Conservation (phyloP, 2,888 invertebrate species). For the Acheta domesticus region DNA sequence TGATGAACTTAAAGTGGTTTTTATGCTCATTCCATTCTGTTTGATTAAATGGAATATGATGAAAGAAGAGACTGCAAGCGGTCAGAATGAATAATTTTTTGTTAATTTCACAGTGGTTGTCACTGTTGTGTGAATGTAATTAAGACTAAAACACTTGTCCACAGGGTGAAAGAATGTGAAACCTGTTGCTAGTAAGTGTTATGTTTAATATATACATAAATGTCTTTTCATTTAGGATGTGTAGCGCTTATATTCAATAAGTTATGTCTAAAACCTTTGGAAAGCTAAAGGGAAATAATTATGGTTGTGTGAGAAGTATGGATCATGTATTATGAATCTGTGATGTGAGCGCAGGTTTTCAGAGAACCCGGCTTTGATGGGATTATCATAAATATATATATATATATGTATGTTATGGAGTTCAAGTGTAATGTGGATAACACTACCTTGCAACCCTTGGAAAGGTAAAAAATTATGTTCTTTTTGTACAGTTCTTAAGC, state of each 20-base stretch:
- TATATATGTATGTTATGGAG: background rate
- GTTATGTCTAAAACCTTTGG: background rate
- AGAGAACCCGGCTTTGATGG: background rate
- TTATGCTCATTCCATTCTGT: background rate
- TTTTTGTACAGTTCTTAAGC: background rate
- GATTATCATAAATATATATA: background rate
- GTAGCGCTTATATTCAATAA: background rate
- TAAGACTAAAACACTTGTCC: background rate
- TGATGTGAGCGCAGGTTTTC: background rate
- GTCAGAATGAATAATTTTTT: background rate
- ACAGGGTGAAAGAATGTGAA: background rate
- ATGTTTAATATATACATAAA: background rate
- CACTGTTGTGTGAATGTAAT: background rate
- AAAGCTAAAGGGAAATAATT: background rate
- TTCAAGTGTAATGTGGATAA: background rate
- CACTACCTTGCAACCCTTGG: background rate
- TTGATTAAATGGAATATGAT: background rate
- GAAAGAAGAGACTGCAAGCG: background rate
- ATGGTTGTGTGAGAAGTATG: background rate
- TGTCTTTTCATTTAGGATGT: constrained; percentile 3
- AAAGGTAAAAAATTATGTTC: too few species aligned
- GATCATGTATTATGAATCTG: background rate
- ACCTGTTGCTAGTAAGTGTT: constrained; percentile 8
- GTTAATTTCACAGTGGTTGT: background rate
- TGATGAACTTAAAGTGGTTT: background rate